Evolutionary conservation across 2,797 vertebrate species (phyloP), one percentile per base, ranked within the genome.

Genomic region (Cossypha caffra): DNA sequence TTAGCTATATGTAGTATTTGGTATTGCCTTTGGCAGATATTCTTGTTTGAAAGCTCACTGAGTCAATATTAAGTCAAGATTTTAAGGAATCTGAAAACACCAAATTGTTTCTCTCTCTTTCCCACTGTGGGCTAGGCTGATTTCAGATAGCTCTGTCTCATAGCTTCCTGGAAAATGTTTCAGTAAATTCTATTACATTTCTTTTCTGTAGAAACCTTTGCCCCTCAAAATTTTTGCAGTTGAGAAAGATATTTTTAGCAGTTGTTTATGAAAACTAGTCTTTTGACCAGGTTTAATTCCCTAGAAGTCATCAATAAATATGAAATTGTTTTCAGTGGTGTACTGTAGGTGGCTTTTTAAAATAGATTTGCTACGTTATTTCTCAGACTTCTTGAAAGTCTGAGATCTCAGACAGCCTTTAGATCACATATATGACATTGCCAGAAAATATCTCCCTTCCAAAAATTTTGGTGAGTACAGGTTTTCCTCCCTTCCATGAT

Each of bases 21-120:
- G 38, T 95, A 73, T 93, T 96, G 76, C 69, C 73, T 96, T 91
- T 96, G 91, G 91, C 94, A 96, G 37, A 69, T 73, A 35, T 3
- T 63, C 73, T 50, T 83, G 51, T 76, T 90, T 93, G 72, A 87
- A 94, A 80, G 50, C 88, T 92, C 73, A 38, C 31, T 37, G 59
- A 76, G 63, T 91, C 62, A 93, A 90, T 63, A 94, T 69, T 84
- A 86, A 91, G 31, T 83, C 54, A 83, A 86, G 76, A 91, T 86
- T 91, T 90, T 79, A 77, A 95, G 57, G 91, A 84, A 91, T 91
- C 71, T 86, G 75, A 81, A 95, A 94, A 79, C n/a, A 82, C 45
- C 74, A 69, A 76, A 72, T 84, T 81, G 43, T 90, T 93, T 92
- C 57, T 90, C 37, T 28, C 14, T 86, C 40, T 73, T 87, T 87